Conservation (phyloP, 2,113 vertebrate genomes). For the Gallinago paraguaiae region DNA sequence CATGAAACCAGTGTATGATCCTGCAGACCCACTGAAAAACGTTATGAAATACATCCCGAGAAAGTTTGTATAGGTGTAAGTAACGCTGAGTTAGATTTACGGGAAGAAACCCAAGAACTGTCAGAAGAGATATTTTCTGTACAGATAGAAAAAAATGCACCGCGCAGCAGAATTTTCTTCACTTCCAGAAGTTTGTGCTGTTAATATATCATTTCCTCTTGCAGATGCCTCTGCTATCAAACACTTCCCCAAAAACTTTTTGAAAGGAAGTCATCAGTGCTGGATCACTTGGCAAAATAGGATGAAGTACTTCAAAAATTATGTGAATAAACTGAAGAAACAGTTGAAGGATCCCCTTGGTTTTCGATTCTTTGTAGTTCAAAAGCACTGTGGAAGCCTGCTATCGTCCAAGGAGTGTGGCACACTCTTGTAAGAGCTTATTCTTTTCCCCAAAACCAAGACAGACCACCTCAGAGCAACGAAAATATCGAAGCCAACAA, state of each 20-base stretch:
- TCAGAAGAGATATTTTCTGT: neutral
- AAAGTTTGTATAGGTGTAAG: neutral
- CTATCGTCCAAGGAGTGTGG: neutral
- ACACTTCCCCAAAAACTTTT: neutral
- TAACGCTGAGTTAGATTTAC: neutral
- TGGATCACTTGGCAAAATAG: neutral
- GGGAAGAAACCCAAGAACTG: neutral
- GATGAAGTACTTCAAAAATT: neutral
- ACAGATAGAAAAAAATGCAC: neutral
- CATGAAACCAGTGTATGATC: neutral
- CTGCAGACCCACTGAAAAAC: neutral
- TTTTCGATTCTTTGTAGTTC: neutral
- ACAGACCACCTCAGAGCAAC: neutral
- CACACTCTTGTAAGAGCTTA: neutral
- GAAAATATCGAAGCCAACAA: neutral
- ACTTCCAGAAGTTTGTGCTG: neutral
- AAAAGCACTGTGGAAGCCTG: neutral
- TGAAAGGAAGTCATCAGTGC: neutral
- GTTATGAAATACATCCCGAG: neutral
- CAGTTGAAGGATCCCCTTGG: neutral
- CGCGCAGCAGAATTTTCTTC: neutral
- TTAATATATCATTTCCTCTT: neutral
- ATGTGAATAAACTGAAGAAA: neutral
- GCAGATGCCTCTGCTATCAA: neutral
- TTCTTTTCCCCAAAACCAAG: neutral